Conservation (phyloP, 2,888 invertebrate genomes). For the Apantesis nais region DNA sequence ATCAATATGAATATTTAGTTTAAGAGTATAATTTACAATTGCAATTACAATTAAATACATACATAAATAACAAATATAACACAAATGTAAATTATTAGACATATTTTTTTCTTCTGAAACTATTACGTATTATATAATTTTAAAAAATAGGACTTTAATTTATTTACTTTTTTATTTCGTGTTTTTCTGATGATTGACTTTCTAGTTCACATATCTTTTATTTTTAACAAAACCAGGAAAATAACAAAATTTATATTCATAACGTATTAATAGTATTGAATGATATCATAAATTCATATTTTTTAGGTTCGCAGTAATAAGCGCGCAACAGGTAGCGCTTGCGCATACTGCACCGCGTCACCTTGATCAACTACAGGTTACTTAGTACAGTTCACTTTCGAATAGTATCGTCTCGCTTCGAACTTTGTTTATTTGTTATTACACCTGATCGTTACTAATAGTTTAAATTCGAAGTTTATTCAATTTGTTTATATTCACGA, state of each 20-base stretch:
- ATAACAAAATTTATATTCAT: not conserved
- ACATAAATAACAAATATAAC: not conserved
- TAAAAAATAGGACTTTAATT: too few relatives aligned
- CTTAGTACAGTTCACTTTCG: slow-evolving; percentile 16
- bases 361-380: slow-evolving; percentile 46
- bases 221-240: not conserved
- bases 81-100: not conserved
- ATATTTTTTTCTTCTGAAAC: not conserved
- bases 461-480: not conserved
- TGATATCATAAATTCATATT: slow-evolving; percentile 3
- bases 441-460: not conserved
- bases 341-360: slow-evolving; percentile 53
- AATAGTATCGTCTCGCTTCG: slow-evolving; percentile 26
- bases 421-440: slow-evolving; percentile 12
- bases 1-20: not conserved
- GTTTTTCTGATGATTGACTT: too few relatives aligned
- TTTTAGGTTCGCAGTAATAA: not conserved
- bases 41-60: not conserved
- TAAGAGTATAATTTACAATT: not conserved
- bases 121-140: too few relatives aligned
- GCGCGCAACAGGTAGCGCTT: slow-evolving; percentile 17
- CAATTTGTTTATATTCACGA: not conserved
- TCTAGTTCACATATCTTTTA: not conserved
- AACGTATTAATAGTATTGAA: not conserved
- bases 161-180: too few relatives aligned